Evolutionary conservation across 1,140 invertebrate species (phyloP), one percentile per base, ranked within the genome.

Genomic region (Lordiphosa collinella): DNA sequence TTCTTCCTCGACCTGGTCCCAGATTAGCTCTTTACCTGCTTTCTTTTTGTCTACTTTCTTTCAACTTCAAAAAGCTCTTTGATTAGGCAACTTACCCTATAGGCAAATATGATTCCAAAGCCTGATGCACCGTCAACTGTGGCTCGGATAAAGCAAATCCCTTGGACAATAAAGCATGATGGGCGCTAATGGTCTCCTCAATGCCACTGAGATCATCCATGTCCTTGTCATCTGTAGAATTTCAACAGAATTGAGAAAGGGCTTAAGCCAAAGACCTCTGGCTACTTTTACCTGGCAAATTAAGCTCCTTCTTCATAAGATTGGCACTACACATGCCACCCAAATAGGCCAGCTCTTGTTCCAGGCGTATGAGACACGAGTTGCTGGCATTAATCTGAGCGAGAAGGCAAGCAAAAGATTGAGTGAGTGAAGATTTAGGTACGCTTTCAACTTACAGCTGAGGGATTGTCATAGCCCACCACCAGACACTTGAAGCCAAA

Each of bases 401-500:
- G 49, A 70, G 53, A 89, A 72, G 92, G 11, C 9, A 9, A 32
- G 13, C 31, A 16, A 22, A 9, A 43, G 5, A 48, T 14, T n/a
- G 29, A 12, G n/a, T 18, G 10, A 22, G 10, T 11, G 12, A 18
- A 11, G 0, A 6, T 3, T 16, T 9, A 0, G 13, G 13, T 14
- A 3, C 4, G 0, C 2, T 5, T 4, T 3, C 18, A 7, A 57
- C 63, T 71, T 50, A 84, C 80, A 3, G 88, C 67, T 38, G 87
- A 87, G 31, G 91, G 90, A 93, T 96, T 97, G 82, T 98, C 96
- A 89, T 98, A 98, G 16, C 97, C 97, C 44, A 97, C 93, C 32
- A 98, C 94, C 11, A 97, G 90, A 89, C 97, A 98, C 63, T 96
- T 96, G 90, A 98, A 99, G 2, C 97, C 97, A 90, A 93, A 99